Conservation (phyloP, 1,140 invertebrate genomes). For the Leptonema lineaticorne region DNA sequence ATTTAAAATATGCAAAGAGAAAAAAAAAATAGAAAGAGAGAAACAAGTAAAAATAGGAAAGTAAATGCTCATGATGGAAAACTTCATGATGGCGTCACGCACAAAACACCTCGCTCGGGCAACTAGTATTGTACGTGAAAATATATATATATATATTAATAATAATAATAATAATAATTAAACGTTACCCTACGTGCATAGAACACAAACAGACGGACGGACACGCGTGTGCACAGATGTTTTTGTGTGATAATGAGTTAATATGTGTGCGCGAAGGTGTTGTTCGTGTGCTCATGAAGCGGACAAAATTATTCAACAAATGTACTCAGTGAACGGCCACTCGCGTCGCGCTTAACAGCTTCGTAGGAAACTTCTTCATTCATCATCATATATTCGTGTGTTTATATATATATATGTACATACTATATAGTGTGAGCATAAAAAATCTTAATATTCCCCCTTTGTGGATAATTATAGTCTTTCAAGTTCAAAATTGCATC, state of each 20-base stretch:
- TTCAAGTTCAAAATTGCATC: no score
- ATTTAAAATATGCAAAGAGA: no score
- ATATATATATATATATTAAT: slow-evolving; percentile 3
- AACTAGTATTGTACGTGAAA: no score
- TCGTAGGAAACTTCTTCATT: neutral
- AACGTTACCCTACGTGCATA: neutral
- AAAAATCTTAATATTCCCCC: no score
- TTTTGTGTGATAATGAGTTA: neutral
- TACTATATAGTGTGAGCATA: no score
- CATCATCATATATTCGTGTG: neutral
- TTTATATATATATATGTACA: no score
- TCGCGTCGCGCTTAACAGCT: neutral
- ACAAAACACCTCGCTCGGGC: neutral
- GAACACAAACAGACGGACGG: neutral
- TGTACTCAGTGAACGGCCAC: slow-evolving; percentile 4
- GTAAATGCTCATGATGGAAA: neutral
- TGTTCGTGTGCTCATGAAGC: neutral
- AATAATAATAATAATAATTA: neutral
- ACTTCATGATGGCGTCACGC: neutral
- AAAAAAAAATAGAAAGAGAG: no score
- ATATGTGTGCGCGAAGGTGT: neutral
- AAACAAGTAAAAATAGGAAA: neutral
- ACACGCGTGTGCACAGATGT: neutral
- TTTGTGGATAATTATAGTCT: no score
- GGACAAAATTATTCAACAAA: slow-evolving; percentile 10